Base-by-base conservation (phyloP, 2,888 invertebrate genomes). In the Ethmia dodecea region DNA sequence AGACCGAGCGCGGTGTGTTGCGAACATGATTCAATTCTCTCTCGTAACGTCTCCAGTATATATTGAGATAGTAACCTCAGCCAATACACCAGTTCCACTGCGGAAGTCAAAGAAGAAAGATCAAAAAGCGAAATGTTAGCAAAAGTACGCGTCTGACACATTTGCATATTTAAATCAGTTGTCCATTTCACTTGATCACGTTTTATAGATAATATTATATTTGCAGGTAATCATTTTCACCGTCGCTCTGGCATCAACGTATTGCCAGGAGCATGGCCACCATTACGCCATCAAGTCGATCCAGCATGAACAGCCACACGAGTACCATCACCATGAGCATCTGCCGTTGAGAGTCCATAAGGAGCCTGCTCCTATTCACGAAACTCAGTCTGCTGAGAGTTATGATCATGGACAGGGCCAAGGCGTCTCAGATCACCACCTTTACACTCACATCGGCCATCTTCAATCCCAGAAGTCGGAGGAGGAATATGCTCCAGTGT, bases 31-130 rank as follows among this genome's bases (percentile, higher is more conserved):
- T 75, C 80, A 77, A 71, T 78, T 79, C 78, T 76, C 77, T 80
- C 83, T 73, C 80, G 81, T 81, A 78, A 80, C 84, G 76, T 83
- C 81, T 81, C 77, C 72, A 60, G 75, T 86, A 86, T 86, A 86
- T 84, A 86, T 83, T 81, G 78, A 74, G 79, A 73, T 79, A 73
- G 80, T 76, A 68, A 70, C 71, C 62, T 76, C 76, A 79, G 77
- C 72, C 75, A 77, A 80, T 79, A 74, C 79, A 81, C 68, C 84
- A 86, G 83, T 86, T 75, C 69, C 66, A 75, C 74, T 54, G 55
- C 75, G 79, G 79, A 83, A 83, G 79, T 77, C 79, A 60, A 52
- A 68, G 71, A 50, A 79, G 80, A 76, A 74, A 71, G 74, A 81
- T 60, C 77, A 20, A 14, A 25, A 69, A 6, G 12, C 29, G n/a